Percentiles rank a stretch among this genome's conserved stretches.
These are phyloP conservation scores for Sarotherodon lohbergeri DNA, from an alignment of 2,113 vertebrate genomes.

Conservation along the genomic window DNA sequence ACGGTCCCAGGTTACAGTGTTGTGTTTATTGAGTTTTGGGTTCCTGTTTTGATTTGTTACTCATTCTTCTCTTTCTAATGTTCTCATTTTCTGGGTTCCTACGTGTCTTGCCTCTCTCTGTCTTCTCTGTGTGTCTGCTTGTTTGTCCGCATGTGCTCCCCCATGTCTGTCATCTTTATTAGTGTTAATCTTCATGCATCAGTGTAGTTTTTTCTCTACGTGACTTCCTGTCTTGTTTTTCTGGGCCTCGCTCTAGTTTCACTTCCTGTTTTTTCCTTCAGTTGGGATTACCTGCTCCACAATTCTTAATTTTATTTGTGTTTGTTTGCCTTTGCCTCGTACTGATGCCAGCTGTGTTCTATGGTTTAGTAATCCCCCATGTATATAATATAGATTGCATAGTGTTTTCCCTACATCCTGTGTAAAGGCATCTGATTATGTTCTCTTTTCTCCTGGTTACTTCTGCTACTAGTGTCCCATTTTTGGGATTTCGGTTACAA, in stretches of 20 bases:
- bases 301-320: background rate
- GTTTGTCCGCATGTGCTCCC: background rate
- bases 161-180: background rate
- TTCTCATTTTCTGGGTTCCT: background rate
- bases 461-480: background rate
- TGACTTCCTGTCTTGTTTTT: background rate
- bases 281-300: background rate
- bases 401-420: background rate
- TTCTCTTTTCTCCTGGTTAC: background rate
- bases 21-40: background rate
- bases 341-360: background rate
- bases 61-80: background rate
- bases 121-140: background rate
- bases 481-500: background rate
- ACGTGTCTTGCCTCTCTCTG: background rate
- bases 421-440: background rate
- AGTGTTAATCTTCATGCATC: background rate
- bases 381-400: background rate
- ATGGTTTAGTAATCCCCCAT: background rate
- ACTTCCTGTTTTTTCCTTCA: background rate
- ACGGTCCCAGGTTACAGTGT: background rate
- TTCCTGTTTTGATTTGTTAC: background rate
- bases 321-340: background rate
- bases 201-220: background rate
- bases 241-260: background rate